Evolutionary conservation across 2,888 invertebrate species (phyloP), one percentile per base, ranked within the genome.

Genomic region (Philaethria dido): DNA sequence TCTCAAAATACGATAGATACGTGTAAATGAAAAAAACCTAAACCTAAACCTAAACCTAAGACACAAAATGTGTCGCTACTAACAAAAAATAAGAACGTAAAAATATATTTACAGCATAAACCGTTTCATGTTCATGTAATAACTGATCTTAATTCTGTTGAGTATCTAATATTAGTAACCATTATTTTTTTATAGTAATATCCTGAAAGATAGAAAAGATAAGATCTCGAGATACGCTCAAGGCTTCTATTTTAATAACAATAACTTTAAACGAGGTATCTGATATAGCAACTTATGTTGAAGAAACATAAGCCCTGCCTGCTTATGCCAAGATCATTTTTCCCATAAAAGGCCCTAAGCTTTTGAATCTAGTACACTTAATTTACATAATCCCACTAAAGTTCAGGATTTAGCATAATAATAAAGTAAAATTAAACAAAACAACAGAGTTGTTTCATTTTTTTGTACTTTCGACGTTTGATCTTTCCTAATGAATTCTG

Each of bases 191-290:
- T 29, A 52, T 48, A 29, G 33, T 63, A 33, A 36, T 55, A 14
- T 33, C 44, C 6, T n/a, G 5, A 42, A 11, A 42, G 22, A 57
- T 54, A 33, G 25, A 33, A 63, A 47, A 45, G n/a, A 36, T 29
- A 62, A 39, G 29, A 42, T 20, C 22, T 36, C 39, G 20, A 54
- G 33, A 20, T 63, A 22, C 33, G 33, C 54, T 45, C 20, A 9
- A 45, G 20, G 63, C 33, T 55, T 63, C 29, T 54, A 36, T 36
- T 55, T 63, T 63, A 63, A 63, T 63, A 45, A 63, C 45, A 36
- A 55, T 54, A 54, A 63, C 54, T 54, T 54, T 29, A 29, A 63
- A 52, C 62, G 29, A 33, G 29, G 29, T 9, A 44, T 62, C 42
- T 39, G 16, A 44, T 60, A 47, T 20, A 33, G n/a, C 33, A 33